Conservation (phyloP, 2,113 vertebrate genomes). For the Triplophysa siluroides region DNA sequence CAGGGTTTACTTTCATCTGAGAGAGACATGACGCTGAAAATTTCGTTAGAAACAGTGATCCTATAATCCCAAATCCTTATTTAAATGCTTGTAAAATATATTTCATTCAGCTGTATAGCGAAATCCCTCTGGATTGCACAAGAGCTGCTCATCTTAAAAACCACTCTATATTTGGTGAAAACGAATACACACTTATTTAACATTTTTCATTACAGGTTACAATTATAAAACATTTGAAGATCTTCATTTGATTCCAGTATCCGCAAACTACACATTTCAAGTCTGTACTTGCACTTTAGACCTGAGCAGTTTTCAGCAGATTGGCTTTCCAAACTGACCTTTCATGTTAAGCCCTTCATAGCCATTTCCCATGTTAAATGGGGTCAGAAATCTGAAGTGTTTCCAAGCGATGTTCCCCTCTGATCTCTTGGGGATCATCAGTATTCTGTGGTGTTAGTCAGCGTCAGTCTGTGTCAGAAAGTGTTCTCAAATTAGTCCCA, state of each 20-base stretch:
- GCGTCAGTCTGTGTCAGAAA: constrained; percentile 34
- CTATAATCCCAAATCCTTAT: neutral
- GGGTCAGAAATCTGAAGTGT: neutral
- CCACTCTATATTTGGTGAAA: too few relatives aligned
- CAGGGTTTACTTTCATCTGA: neutral
- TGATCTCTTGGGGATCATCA: neutral
- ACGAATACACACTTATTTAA: too few relatives aligned
- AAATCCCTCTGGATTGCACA: neutral
- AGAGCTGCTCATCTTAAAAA: neutral
- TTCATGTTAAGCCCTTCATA: neutral
- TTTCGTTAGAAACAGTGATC: neutral
- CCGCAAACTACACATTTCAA: too few relatives aligned
- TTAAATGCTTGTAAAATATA: neutral
- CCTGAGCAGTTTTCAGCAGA: too few relatives aligned
- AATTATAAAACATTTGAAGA: too few relatives aligned
- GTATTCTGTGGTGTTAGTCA: constrained; percentile 13
- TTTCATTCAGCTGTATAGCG: neutral
- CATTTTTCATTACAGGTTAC: too few relatives aligned
- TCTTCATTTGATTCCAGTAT: too few relatives aligned
- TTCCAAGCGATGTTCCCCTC: neutral
- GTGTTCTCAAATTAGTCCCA: constrained; percentile 37
- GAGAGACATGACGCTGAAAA: neutral
- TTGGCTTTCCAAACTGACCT: neutral
- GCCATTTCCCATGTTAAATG: neutral
- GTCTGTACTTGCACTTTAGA: neutral